Base-by-base conservation (phyloP, 2,888 invertebrate species). In the Drosophila kokeensis region DNA sequence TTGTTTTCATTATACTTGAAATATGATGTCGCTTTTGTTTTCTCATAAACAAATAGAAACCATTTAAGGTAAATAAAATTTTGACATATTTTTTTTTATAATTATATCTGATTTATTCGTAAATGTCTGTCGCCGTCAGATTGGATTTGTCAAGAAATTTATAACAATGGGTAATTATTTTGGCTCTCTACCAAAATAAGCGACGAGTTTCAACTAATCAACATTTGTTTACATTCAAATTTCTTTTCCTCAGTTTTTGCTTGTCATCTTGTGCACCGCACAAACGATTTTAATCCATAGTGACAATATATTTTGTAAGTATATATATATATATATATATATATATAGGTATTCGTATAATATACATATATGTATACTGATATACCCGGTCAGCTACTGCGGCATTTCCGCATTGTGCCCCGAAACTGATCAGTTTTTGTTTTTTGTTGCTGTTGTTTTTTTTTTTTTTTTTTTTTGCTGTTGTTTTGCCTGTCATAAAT, bases 381-480 rank as follows among this genome's bases (percentile, higher is more conserved):
- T 42, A 50, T 42, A 49, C 65, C 34, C 66, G 36, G 63, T 36
- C 55, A 27, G 59, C 32, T 34, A 52, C 32, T 62, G 53, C 58
- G 66, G 64, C 48, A 63, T 80, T 87, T 85, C 85, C 85, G 86
- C 90, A 87, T 87, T 79, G 69, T 71, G 61, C 30, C 36, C 48
- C 53, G 29, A 49, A 18, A 48, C 62, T 66, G 60, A 52, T 62
- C 68, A 38, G 58, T 29, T 52, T 69, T 58, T 73, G 34, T 38
- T 50, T 52, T 55, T 13, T 32, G 6, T 49, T 40, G 50, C 3
- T 36, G 29, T 36, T 24, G 1, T 24, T 24, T 24, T 24, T 24
- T 24, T 24, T 27, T 48, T 52, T 5, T 27, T 49, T 36, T 40
- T 29, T 29, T 50, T 45, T 59, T n/a, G 32, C 15, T 15, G 15